These are phyloP conservation scores for Heterocephalus glaber DNA, from an alignment of 2,113 vertebrate genomes.

Conservation along the genomic window DNA sequence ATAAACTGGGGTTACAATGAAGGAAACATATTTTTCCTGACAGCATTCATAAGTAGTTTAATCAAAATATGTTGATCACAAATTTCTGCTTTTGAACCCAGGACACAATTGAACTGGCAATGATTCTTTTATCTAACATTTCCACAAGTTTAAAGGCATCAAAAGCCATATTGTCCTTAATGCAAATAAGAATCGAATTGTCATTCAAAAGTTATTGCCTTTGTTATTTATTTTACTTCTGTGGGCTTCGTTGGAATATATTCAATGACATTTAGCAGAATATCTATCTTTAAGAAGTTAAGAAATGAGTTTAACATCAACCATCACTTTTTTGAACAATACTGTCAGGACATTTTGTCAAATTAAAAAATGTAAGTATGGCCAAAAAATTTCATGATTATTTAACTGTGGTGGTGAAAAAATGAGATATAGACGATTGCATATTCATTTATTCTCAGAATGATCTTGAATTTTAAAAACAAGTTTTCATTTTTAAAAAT, in stretches of 20 bases:
- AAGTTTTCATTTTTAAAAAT: not conserved
- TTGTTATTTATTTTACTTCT: not conserved
- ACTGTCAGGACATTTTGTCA: not conserved
- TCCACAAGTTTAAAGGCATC: constrained; percentile 37
- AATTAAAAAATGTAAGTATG: constrained; percentile 3
- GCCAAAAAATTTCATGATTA: not conserved
- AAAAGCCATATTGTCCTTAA: not conserved
- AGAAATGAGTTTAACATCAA: not conserved
- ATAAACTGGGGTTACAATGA: not conserved
- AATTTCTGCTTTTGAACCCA: constrained; percentile 52
- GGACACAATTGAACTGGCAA: not conserved
- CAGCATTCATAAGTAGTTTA: not conserved
- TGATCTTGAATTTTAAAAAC: constrained; percentile 20
- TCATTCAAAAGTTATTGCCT: not conserved
- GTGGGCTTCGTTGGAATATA: not conserved
- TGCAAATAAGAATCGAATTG: constrained; percentile 3
- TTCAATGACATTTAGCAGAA: not conserved
- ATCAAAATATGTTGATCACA: not conserved
- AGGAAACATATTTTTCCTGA: constrained; percentile 32
- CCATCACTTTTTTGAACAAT: not conserved
- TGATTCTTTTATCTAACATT: not conserved
- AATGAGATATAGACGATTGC: not conserved
- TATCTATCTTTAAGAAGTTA: not conserved
- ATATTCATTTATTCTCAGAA: not conserved
- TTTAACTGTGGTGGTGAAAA: not conserved